Conservation (phyloP, 1,140 invertebrate species). For the Coelopa frigida region DNA sequence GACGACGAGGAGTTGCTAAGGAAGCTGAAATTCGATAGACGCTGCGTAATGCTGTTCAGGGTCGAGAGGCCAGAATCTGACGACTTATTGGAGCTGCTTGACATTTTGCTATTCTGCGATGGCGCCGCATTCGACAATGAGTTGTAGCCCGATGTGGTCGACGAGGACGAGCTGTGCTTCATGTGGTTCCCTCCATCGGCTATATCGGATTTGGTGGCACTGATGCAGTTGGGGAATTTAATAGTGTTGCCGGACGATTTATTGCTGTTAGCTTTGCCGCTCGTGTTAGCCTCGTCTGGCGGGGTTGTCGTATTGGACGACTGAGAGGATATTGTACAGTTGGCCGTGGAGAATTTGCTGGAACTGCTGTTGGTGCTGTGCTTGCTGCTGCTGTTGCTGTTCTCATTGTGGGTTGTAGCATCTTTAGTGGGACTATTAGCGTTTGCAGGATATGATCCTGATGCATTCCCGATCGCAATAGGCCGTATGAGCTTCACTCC, state of each 20-base stretch:
- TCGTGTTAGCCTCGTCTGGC: constrained; percentile 24
- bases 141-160: constrained; percentile 26
- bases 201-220: constrained; percentile 37
- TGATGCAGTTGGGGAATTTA: constrained; percentile 41
- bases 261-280: background rate
- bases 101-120: constrained; percentile 40
- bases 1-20: constrained; percentile 37
- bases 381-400: constrained; percentile 23
- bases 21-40: constrained; percentile 41
- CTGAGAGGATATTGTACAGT: constrained; percentile 43
- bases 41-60: constrained; percentile 41
- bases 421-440: constrained; percentile 21
- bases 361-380: constrained; percentile 41
- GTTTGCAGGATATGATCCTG: constrained; percentile 5
- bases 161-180: constrained; percentile 2
- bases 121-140: no score
- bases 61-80: constrained; percentile 35
- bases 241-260: constrained; percentile 25
- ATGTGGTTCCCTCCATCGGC: constrained; percentile 24
- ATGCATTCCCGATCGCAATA: constrained; percentile 27
- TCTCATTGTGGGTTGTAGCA: constrained; percentile 26
- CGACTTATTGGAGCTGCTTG: constrained; percentile 40
- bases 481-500: constrained; percentile 38
- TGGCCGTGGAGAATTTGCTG: constrained; percentile 43
- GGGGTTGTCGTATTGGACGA: constrained; percentile 36